A percentile compares a stretch with the other conserved stretches of the same genome.
phyloP scores from a whole-genome alignment of 2,888 invertebrate species.

The Leucoptera coffeella region DNA sequence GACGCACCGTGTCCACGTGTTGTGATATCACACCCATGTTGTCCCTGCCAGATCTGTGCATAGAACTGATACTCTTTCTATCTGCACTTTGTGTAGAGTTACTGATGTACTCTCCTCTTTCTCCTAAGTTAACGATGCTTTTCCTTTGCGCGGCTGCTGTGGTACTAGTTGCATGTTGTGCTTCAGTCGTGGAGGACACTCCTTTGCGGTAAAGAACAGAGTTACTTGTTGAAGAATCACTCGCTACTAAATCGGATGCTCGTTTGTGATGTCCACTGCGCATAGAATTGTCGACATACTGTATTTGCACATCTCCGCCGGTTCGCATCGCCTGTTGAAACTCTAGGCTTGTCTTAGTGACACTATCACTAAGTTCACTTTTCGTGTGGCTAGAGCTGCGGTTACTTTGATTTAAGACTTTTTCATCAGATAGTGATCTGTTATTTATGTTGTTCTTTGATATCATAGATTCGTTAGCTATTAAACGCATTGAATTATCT shows the following conservation, averaged over 20 bases:
- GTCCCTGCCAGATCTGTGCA: conserved; percentile 65
- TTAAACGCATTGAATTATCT: neutral
- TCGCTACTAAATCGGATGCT: conserved; percentile 67
- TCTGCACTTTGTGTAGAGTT: conserved; percentile 63
- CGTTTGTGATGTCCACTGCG: conserved; percentile 60
- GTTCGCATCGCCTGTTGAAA: conserved; percentile 48
- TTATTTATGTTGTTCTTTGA: conserved; percentile 9
- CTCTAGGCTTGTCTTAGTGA: conserved; percentile 46
- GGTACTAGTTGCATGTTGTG: conserved; percentile 64
- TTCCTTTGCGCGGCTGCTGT: conserved; percentile 75
- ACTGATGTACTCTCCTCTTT: conserved; percentile 62
- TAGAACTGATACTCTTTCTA: conserved; percentile 70
- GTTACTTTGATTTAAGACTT: too few species aligned
- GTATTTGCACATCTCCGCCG: conserved; percentile 12
- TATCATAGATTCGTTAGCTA: conserved; percentile 4
- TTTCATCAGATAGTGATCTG: neutral
- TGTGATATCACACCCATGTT: conserved; percentile 40
- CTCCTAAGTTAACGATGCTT: conserved; percentile 73
- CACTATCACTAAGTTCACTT: conserved; percentile 36
- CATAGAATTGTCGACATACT: conserved; percentile 15
- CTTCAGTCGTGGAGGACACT: conserved; percentile 61
- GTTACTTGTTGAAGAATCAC: conserved; percentile 68
- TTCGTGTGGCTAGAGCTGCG: conserved; percentile 8
- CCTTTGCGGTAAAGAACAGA: conserved; percentile 74
- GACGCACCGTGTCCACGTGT: conserved; percentile 29